Base-by-base conservation (phyloP, 2,888 invertebrate genomes). In the Stomorhina lunata region DNA sequence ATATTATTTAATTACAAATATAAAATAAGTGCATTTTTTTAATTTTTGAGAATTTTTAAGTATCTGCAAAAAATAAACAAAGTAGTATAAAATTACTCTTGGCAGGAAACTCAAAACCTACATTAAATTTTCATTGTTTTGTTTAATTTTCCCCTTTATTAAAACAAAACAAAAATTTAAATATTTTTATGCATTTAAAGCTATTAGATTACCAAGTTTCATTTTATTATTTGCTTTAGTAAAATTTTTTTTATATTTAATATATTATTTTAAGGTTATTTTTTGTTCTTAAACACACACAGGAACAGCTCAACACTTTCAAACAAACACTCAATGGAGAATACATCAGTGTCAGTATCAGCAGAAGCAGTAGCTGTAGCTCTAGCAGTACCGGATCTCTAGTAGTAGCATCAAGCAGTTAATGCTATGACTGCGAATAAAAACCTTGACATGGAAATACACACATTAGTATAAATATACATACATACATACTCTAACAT, bases 361-460 rank as follows among this genome's bases (percentile, higher is more conserved):
- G 20, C 7, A 15, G 40, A 22, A 37, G 40, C 50, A 15, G 25
- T 32, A 34, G 22, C 15, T 4, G 37, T 17, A 53, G 25, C 32
- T 25, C 12, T n/a, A 25, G 27, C 55, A 32, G 27, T 32, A 15
- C 7, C 29, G 32, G 5, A 9, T n/a, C n/a, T n/a, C 12, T 5
- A 55, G 55, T 57, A 68, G 40, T n/a, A 12, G 34, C 25, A 48
- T 34, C 6, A 50, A 34, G 22, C 43, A 25, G 27, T 63, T 68
- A 40, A 22, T 55, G 53, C 57, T 53, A 68, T 53, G 57, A 61
- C 12, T 61, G 66, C 50, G 37, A 55, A 40, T 55, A 25, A 20
- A 72, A 81, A 77, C 76, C 81, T 72, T 81, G 77, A 81, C 81
- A 81, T 76, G 45, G 45, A 77, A 77, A 63, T 68, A 77, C 6